Evolutionary conservation across 2,113 vertebrate genomes (phyloP).

Genomic region (Ciconia stormi): DNA sequence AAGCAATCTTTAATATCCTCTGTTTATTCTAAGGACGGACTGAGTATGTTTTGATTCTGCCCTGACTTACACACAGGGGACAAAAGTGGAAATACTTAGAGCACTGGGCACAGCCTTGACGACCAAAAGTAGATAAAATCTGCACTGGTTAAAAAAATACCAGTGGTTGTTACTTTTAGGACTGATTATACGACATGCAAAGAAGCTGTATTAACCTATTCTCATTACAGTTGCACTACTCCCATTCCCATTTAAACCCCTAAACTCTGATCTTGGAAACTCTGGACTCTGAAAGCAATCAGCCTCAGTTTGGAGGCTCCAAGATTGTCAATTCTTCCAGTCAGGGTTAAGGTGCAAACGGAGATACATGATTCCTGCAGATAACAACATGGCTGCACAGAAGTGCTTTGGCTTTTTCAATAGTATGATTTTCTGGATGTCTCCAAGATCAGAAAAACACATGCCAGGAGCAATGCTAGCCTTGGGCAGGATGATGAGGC

Average conservation of each 20-base stretch:
- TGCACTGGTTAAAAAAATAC: neutral
- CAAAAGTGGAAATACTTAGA: neutral
- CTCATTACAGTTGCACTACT: neutral
- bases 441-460: neutral
- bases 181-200: neutral
- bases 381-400: neutral
- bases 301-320: neutral
- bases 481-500: neutral
- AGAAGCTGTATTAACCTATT: neutral
- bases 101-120: neutral
- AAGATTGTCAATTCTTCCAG: neutral
- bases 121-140: neutral
- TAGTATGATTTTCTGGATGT: neutral
- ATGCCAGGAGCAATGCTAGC: neutral
- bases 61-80: neutral
- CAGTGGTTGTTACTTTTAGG: neutral
- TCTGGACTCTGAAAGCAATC: neutral
- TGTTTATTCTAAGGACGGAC: neutral
- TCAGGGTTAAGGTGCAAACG: neutral
- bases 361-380: neutral
- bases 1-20: neutral
- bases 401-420: neutral
- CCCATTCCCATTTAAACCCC: neutral
- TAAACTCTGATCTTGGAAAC: neutral
- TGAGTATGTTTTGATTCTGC: neutral